Percentiles rank a stretch among this genome's conserved stretches.
phyloP scores from a whole-genome alignment of 2,113 vertebrate genomes.

The Anthoscopus minutus region DNA sequence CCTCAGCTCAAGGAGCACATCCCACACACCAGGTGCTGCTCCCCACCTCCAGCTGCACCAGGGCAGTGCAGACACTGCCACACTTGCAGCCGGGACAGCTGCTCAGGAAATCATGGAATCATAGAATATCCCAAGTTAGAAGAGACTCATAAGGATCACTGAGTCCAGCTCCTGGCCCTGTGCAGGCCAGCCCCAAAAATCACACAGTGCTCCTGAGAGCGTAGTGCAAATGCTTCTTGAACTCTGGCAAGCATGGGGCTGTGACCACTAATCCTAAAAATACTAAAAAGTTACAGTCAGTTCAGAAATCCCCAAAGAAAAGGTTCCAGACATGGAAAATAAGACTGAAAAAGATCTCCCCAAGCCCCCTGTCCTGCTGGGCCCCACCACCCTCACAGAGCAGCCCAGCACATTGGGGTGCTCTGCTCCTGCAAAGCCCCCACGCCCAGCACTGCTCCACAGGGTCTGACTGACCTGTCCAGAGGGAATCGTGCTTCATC shows the following conservation, averaged over 20 bases:
- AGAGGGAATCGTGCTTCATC: slow-evolving; percentile 74
- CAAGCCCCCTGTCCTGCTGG: fast-evolving
- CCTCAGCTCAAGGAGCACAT: neutral
- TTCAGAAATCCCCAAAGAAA: neutral
- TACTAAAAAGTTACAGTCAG: neutral
- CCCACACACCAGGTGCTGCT: neutral
- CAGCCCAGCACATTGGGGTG: fast-evolving
- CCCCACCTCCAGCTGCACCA: neutral
- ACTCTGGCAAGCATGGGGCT: neutral
- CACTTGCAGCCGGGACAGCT: neutral
- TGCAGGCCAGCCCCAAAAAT: neutral
- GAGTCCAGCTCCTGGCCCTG: neutral
- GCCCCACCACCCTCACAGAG: neutral
- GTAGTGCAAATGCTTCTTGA: neutral
- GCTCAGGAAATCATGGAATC: neutral
- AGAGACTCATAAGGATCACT: neutral
- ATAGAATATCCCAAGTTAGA: neutral
- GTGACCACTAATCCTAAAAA: neutral
- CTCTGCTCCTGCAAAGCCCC: neutral
- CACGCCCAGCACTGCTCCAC: fast-evolving
- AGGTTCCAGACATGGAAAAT: neutral
- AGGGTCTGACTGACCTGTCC: slow-evolving; percentile 76
- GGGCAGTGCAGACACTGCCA: neutral
- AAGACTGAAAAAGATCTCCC: neutral
- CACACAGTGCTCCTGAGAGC: neutral